phyloP scores from a whole-genome alignment of 2,888 invertebrate species.

The Merodon equestris region DNA sequence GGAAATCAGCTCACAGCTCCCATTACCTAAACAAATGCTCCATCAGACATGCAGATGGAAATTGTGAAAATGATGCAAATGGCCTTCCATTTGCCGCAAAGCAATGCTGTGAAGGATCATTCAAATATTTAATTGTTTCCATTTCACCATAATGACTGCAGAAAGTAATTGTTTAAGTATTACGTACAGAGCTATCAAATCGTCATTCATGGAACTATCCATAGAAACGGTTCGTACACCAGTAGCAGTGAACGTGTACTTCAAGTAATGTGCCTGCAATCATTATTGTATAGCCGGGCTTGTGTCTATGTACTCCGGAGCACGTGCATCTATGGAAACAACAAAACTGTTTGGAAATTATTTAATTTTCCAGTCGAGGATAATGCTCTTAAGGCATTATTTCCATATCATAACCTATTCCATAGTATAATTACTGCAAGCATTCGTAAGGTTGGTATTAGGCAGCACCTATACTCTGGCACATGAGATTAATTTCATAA shows the following conservation, averaged over 20 bases:
- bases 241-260: too few relatives aligned
- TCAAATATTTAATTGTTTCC: neutral
- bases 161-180: slow-evolving; percentile 20
- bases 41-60: too few relatives aligned
- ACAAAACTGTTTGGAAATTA: slow-evolving; percentile 30
- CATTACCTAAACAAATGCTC: too few relatives aligned
- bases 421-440: slow-evolving; percentile 24
- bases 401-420: neutral
- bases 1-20: too few relatives aligned
- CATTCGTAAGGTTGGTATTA: slow-evolving; percentile 12
- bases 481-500: slow-evolving; percentile 32
- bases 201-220: slow-evolving; percentile 20
- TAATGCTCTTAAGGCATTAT: slow-evolving; percentile 14
- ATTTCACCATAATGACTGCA: slow-evolving; percentile 9
- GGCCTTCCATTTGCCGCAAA: too few relatives aligned
- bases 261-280: slow-evolving; percentile 13
- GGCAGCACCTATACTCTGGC: slow-evolving; percentile 5
- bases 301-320: neutral
- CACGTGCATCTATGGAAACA: neutral
- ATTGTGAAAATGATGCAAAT: too few relatives aligned
- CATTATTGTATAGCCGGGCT: too few relatives aligned
- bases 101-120: too few relatives aligned
- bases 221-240: slow-evolving; percentile 7
- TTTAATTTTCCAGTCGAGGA: slow-evolving; percentile 19
- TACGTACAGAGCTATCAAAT: slow-evolving; percentile 32